Evolutionary conservation across 2,888 invertebrate genomes (phyloP), one percentile per base, ranked within the genome.

Genomic region (Creontiades dilutus): DNA sequence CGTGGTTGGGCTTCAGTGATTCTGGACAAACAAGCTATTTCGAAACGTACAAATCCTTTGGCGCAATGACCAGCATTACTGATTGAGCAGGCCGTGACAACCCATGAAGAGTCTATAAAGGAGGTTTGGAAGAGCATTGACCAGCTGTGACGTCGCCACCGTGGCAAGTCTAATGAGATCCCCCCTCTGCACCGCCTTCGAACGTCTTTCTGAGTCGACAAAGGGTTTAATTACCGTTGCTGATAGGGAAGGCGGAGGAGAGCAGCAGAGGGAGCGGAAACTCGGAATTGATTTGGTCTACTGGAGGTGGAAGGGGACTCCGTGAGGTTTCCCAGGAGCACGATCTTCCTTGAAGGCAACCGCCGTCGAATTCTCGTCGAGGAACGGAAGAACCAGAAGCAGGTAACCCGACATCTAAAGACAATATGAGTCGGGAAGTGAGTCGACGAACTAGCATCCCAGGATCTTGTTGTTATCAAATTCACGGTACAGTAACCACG

Each of bases 151-250:
- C 78, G 28, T 28, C 28, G 78, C 28, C 47, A 46, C 78, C 47
- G 78, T 16, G 19, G 78, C 78, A 78, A 78, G 78, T 78, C 78
- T 78, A 78, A 78, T 78, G 78, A 78, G 46, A 78, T 76, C 27
- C 78, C 14, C 37, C 78, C 78, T 28, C 78, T n/a, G 37, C 76
- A 13, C n/a, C 76, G 14, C 76, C 28, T 3, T 76, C 76, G 7
- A 28, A 28, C 76, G 61, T 68, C 68, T 68, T 68, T 68, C 19
- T 5, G 68, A 68, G 68, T 47, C 37, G 46, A 78, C 78, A 78
- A 78, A 46, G 78, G 78, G 19, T 78, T 78, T 78, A 78, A 78
- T 78, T 78, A 78, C 78, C 78, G 78, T 78, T 78, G 78, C 78
- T 46, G 19, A 78, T 78, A 46, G 75, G 19, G 23, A 27, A 28